Percentiles rank a stretch among this genome's conserved stretches.
These are phyloP conservation scores for Cardinalis cardinalis DNA, from an alignment of 2,113 vertebrate species.

Conservation along the genomic window DNA sequence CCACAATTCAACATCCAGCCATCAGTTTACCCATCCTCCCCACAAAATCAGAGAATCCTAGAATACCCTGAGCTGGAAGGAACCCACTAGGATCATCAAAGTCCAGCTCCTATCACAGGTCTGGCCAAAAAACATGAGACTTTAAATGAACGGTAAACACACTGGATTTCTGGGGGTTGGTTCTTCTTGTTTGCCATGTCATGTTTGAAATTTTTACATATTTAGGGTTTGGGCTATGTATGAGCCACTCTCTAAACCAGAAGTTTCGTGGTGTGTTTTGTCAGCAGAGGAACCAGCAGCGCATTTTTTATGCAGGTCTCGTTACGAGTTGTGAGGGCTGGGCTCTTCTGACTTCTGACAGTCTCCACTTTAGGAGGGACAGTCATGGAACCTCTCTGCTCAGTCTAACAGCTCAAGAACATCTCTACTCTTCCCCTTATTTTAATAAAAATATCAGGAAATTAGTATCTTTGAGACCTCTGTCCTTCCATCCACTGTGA, in stretches of 20 bases:
- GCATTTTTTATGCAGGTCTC: rapidly evolving
- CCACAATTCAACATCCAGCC: neutral
- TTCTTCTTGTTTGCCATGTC: neutral
- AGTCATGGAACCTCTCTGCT: neutral
- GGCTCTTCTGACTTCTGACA: neutral
- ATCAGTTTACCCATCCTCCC: neutral
- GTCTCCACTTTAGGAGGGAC: neutral
- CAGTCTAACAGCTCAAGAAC: neutral
- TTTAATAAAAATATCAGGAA: neutral
- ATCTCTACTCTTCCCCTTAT: neutral
- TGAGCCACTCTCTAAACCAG: neutral
- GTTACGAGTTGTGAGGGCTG: rapidly evolving
- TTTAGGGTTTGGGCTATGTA: neutral
- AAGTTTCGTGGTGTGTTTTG: rapidly evolving
- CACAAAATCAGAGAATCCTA: neutral
- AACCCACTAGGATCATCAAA: neutral
- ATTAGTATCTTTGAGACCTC: neutral
- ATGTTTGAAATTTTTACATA: neutral
- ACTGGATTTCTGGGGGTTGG: rapidly evolving
- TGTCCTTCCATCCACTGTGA: neutral
- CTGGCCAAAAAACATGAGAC: neutral
- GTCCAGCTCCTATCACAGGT: neutral
- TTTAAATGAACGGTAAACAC: neutral
- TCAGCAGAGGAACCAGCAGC: neutral
- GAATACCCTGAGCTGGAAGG: neutral